Base-by-base conservation (phyloP, 2,888 invertebrate genomes). In the Stegana nigrithorax region DNA sequence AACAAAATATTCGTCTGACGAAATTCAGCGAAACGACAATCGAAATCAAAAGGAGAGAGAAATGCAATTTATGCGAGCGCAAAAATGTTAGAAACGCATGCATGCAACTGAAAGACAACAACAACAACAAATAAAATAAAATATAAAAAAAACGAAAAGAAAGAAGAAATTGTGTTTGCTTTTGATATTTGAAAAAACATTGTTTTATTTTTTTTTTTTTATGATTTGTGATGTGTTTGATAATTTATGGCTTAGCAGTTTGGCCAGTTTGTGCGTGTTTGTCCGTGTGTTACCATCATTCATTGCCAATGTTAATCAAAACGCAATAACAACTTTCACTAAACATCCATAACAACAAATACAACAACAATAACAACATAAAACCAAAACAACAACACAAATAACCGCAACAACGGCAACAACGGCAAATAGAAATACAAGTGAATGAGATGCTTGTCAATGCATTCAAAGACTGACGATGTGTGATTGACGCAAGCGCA, bases 311-410 rank as follows among this genome's bases (percentile, higher is more conserved):
- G 61, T 53, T 57, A 67, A 59, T 53, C 66, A 62, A 71, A 71
- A 75, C 77, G 75, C 75, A 74, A 68, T 75, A 73, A 75, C 73
- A 70, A 74, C 76, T 76, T 76, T 76, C 76, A 78, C 76, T 78
- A 68, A 50, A 32, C 32, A 26, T 23, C n/a, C n/a, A n/a, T 5
- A 39, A n/a, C 32, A 2, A 17, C 17, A 6, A 17, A 8, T 2
- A n/a, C 10, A 39, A 17, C 12, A n/a, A n/a, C n/a, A n/a, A n/a
- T 17, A 39, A 17, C 32, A n/a, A n/a, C 32, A 12, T 32, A 2
- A 32, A 32, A 32, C 2, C 32, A 5, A 32, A 32, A 10, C 32
- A 32, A 32, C 32, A 4, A n/a, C 6, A n/a, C 12, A 32, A n/a
- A 32, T n/a, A 32, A 32, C 32, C n/a, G 53, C 32, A 12, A 17